Evolutionary conservation across 2,797 vertebrate species (phyloP).

Genomic region (Eulemur coronatus): DNA sequence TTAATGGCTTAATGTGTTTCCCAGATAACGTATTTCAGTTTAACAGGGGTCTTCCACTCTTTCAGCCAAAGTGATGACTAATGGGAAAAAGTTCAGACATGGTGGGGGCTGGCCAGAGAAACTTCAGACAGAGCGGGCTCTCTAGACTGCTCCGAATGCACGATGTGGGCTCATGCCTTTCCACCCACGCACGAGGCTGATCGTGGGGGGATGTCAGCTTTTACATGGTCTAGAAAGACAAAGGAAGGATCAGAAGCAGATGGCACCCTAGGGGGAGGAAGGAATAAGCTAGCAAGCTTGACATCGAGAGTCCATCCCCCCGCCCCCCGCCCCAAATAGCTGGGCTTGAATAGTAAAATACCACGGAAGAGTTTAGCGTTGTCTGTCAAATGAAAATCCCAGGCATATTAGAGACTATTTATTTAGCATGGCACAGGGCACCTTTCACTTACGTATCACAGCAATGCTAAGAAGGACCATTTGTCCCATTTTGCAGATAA

Average conservation of each 20-base stretch:
- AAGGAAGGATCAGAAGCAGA: not conserved
- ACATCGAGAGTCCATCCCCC: not conserved
- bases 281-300: not conserved
- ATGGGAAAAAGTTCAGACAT: conserved; percentile 49
- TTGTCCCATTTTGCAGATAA: not conserved
- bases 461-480: not conserved
- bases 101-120: not conserved
- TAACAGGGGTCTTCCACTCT: conserved; percentile 61
- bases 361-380: not conserved
- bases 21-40: conserved; percentile 57
- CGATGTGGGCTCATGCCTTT: not conserved
- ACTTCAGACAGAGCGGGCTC: conserved; percentile 3
- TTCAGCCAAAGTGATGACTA: conserved; percentile 63
- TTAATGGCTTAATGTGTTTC: conserved; percentile 72
- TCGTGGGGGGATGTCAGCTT: not conserved
- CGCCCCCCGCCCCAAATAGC: not conserved
- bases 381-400: not conserved
- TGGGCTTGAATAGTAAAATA: not conserved
- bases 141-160: not conserved
- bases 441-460: not conserved
- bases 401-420: not conserved
- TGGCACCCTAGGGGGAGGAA: not conserved
- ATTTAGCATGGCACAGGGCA: not conserved
- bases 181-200: not conserved
- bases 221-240: not conserved